Conservation (phyloP, 1,140 invertebrate species). For the Argopecten irradians region DNA sequence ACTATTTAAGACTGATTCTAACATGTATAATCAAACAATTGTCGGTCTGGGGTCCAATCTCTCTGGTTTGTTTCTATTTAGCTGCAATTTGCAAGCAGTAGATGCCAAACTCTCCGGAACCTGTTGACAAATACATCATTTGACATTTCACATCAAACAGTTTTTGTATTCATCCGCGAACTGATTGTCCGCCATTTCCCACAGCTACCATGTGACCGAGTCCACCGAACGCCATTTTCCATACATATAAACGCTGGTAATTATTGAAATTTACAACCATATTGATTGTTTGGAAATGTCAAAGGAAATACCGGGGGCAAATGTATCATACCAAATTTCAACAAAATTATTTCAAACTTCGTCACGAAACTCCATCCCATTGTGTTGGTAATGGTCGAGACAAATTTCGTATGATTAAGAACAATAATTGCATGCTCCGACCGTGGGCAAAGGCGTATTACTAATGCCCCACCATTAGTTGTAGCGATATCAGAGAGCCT, state of each 20-base stretch:
- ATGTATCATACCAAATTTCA: conserved; percentile 11
- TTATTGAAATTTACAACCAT: conserved; percentile 29
- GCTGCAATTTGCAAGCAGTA: neutral
- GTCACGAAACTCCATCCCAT: neutral
- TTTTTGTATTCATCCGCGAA: conserved; percentile 25
- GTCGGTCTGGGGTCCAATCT: conserved; percentile 12
- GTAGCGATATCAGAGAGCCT: neutral
- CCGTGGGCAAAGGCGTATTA: neutral
- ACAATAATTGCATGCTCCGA: neutral
- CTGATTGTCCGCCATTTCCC: neutral
- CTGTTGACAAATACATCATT: conserved; percentile 32
- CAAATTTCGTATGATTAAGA: conserved; percentile 29
- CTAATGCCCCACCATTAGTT: neutral
- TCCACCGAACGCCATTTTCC: neutral
- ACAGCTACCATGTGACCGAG: neutral
- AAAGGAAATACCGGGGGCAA: conserved; percentile 32
- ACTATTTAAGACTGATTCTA: conserved; percentile 9
- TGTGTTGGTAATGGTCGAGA: neutral
- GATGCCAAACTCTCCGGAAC: conserved; percentile 33
- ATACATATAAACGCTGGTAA: neutral
- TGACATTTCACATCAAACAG: conserved; percentile 34
- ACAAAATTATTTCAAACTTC: conserved; percentile 25
- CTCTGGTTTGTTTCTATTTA: conserved; percentile 12
- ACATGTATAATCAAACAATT: conserved; percentile 23
- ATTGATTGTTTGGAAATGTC: conserved; percentile 30